A percentile compares a stretch with the other conserved stretches of the same genome.
Conservation (phyloP, 2,888 invertebrate species). For the Meteorus cinctellus region DNA sequence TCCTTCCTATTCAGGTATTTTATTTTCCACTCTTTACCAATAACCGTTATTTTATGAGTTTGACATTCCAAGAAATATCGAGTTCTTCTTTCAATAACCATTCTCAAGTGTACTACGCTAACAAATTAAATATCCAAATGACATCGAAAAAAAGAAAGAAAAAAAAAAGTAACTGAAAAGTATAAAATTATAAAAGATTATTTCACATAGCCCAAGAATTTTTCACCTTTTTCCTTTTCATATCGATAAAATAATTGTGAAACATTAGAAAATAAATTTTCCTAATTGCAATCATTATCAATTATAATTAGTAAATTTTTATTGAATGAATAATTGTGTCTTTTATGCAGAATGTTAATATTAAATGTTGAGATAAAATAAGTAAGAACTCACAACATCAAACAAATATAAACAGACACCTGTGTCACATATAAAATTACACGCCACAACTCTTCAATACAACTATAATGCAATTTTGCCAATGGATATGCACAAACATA, state of each 20-base stretch:
- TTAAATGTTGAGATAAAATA: neutral
- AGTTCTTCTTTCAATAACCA: slow-evolving; percentile 2
- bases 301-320: neutral
- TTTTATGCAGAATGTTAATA: neutral
- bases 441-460: neutral
- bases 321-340: neutral
- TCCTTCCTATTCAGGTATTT: slow-evolving; percentile 3
- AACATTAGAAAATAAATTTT: no score
- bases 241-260: no score
- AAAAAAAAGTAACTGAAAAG: neutral
- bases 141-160: slow-evolving; percentile 6
- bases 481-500: neutral
- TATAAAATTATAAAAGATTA: neutral
- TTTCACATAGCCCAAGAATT: no score
- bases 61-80: neutral
- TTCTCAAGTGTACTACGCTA: neutral
- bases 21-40: slow-evolving; percentile 1
- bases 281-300: no score
- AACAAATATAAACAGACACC: slow-evolving; percentile 12
- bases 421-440: slow-evolving; percentile 10
- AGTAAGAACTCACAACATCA: neutral
- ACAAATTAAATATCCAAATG: neutral
- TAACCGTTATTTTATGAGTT: slow-evolving; percentile 15
- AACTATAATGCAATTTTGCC: slow-evolving; percentile 7
- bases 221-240: no score